These are phyloP conservation scores for Agraylea sexmaculata DNA, from an alignment of 1,140 invertebrate species.

Conservation along the genomic window DNA sequence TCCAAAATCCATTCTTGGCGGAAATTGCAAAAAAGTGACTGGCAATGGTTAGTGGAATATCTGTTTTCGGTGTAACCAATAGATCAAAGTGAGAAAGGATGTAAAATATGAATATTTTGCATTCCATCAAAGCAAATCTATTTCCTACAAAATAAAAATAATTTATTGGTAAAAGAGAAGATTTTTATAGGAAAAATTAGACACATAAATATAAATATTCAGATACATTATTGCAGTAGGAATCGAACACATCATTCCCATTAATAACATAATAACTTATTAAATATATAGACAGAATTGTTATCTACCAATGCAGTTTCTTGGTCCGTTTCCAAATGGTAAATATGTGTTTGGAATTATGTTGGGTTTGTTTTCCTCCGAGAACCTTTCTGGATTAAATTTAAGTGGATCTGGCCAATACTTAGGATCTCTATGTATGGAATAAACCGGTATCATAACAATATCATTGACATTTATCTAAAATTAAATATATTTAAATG, in stretches of 20 bases:
- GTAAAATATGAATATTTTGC: slow-evolving; percentile 32
- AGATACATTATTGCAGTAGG: background rate
- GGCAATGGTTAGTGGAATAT: slow-evolving; percentile 11
- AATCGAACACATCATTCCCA: background rate
- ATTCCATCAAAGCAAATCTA: slow-evolving; percentile 39
- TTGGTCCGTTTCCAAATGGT: slow-evolving; percentile 51
- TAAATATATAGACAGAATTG: background rate
- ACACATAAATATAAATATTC: background rate
- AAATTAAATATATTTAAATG: slow-evolving; percentile 4
- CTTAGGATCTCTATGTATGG: slow-evolving; percentile 36
- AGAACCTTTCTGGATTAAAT: slow-evolving; percentile 57
- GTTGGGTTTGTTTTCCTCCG: slow-evolving; percentile 17
- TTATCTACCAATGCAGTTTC: slow-evolving; percentile 44
- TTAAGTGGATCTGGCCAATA: slow-evolving; percentile 46
- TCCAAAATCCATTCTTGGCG: slow-evolving; percentile 10
- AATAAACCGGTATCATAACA: slow-evolving; percentile 28
- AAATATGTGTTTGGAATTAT: slow-evolving; percentile 30
- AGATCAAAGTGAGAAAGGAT: slow-evolving; percentile 24
- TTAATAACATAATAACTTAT: background rate
- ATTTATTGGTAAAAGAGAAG: background rate
- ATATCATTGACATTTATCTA: slow-evolving; percentile 21
- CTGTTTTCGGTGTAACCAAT: slow-evolving; percentile 9
- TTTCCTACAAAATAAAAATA: slow-evolving; percentile 8
- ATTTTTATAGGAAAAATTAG: background rate
- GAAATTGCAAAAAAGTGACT: slow-evolving; percentile 8